Evolutionary conservation across 2,797 vertebrate genomes (phyloP), one percentile per base, ranked within the genome.

Genomic region (Gephyroberyx darwinii): DNA sequence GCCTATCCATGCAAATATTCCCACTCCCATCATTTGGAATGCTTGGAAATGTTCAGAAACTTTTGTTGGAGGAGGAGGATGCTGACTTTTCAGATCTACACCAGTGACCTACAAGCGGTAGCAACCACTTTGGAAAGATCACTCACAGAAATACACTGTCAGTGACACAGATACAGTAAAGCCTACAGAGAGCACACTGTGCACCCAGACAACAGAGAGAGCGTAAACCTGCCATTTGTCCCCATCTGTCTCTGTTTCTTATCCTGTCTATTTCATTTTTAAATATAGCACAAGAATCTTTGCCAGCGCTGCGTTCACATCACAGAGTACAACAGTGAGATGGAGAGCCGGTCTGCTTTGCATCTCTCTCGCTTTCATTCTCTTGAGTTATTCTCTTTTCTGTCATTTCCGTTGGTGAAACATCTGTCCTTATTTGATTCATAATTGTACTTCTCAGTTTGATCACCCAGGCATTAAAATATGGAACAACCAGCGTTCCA

Each of bases 21-120:
- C 58, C 20, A 22, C 66, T 69, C 57, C 77, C 84, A 65, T 70
- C 62, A 54, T 67, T 68, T 60, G 75, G 73, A 85, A 62, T 72
- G 74, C 85, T 88, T 63, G 71, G 74, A 86, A 3, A 41, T 82
- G 35, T 37, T 84, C 26, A 26, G 26, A 26, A 26, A 26, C 26
- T 75, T 78, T 89, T 89, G 81, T 90, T 88, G 41, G 76, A 56
- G 3, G 50, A 80, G 71, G 69, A 77, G 60, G 59, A 71, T 8
- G 8, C 48, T 84, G 85, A 88, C 86, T 84, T 88, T 89, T 89
- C 77, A 55, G 78, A 88, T 84, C 64, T 76, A 69, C 80, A 69
- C 80, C 48, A 63, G 80, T 76, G 81, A 86, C 82, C 85, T 74
- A 65, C 50, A 79, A 70, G 85, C 81, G 71, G 33, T 68, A 57